Evolutionary conservation across 2,113 vertebrate genomes (phyloP).

Genomic region (Bungarus multicinctus): DNA sequence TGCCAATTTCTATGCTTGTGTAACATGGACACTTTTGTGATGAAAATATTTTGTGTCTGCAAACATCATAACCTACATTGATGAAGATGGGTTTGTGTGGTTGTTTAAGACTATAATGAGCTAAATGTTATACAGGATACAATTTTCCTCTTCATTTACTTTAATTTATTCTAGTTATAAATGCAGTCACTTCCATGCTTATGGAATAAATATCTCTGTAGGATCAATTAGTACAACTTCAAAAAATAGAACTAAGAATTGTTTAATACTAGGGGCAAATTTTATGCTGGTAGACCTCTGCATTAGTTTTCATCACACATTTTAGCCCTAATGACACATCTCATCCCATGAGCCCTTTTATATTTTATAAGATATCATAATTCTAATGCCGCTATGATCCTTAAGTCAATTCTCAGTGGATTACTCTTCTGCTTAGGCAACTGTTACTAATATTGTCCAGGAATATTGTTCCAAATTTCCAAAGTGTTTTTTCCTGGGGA

Average conservation of each 20-base stretch:
- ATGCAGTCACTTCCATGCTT: constrained; percentile 61
- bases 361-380: neutral
- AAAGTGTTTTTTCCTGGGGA: neutral
- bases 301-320: constrained; percentile 52
- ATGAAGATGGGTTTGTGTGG: constrained; percentile 63
- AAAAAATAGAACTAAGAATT: constrained; percentile 58
- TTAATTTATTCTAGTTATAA: constrained; percentile 72
- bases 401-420: neutral
- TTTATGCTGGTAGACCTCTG: constrained; percentile 44
- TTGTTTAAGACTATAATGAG: constrained; percentile 67
- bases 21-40: constrained; percentile 47
- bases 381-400: neutral
- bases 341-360: constrained; percentile 23
- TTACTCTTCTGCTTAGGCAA: neutral
- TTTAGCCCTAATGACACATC: constrained; percentile 37
- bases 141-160: constrained; percentile 75
- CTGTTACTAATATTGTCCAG: neutral
- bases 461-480: neutral
- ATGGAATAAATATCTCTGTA: constrained; percentile 65
- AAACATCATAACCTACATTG: constrained; percentile 58
- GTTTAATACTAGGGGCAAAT: constrained; percentile 53
- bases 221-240: constrained; percentile 63
- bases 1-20: constrained; percentile 41
- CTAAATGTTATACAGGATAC: constrained; percentile 66
- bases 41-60: constrained; percentile 64